Evolutionary conservation across 2,797 vertebrate genomes (phyloP), one percentile per base, ranked within the genome.

Genomic region (Lagocephalus sceleratus): DNA sequence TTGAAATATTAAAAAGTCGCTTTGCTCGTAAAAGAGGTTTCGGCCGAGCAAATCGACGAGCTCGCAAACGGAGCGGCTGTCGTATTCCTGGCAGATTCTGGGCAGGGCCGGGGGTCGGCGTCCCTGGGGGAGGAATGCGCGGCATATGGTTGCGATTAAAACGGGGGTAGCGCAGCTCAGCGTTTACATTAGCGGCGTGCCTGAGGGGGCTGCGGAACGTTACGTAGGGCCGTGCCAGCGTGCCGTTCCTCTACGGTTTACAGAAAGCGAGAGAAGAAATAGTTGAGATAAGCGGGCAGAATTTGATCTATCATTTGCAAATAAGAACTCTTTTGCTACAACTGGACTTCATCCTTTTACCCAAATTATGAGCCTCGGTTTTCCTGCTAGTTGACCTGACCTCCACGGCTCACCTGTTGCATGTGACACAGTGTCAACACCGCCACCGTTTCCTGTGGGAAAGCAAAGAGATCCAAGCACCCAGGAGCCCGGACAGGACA

Each of bases 121-220:
- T 79, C 76, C 66, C 26, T 14, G 48, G 66, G 55, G 51, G 46
- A 53, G 58, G 75, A 78, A 82, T 78, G 74, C 46, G 16, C 58
- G 71, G 71, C 83, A 89, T 84, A 79, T 87, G 83, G 77, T 73
- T 79, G 63, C 73, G 80, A 86, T 87, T 88, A 85, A 74, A 76
- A 76, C 65, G 58, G 66, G 68, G 73, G 66, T 68, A 65, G 74
- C 61, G 7, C 69, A 76, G 79, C 71, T 47, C 78, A 54, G 62
- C 54, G 56, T 82, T 84, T 84, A 81, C 79, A 81, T 83, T 78
- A 79, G 68, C 70, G 43, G 56, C 63, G 66, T 51, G 82, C 73
- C 83, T 74, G 43, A 67, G 70, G 80, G 78, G 72, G 66, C 64
- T 50, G 64, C 45, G 63, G 57, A 63, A 47, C 64, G 76, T 68